Percentiles rank a stretch among this genome's conserved stretches.
phyloP scores from a whole-genome alignment of 1,140 invertebrate species.

The Papilio glaucus region DNA sequence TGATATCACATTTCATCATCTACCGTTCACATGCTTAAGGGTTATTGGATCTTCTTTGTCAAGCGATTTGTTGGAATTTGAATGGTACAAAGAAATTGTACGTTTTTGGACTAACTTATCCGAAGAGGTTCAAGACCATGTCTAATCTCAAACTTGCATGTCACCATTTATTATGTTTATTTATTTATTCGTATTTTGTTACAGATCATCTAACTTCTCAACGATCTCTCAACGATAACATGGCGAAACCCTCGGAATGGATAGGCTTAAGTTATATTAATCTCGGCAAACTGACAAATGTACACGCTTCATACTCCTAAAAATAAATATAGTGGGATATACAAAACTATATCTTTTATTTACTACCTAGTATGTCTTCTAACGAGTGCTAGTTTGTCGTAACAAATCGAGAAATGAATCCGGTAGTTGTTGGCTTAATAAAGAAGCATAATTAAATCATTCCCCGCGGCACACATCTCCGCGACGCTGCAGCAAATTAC shows the following conservation, averaged over 20 bases:
- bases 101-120: no score
- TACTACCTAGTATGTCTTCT: background rate
- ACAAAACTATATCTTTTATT: constrained; percentile 38
- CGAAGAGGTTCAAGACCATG: background rate
- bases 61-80: no score
- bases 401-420: background rate
- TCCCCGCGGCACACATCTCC: constrained; percentile 3
- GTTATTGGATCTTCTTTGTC: no score
- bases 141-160: background rate
- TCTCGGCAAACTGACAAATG: constrained; percentile 57
- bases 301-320: constrained; percentile 54
- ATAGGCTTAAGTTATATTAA: constrained; percentile 45
- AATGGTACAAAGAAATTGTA: no score
- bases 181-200: constrained; percentile 36
- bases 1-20: no score
- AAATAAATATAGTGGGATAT: constrained; percentile 65
- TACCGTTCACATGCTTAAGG: no score
- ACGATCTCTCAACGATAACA: constrained; percentile 50
- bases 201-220: constrained; percentile 41
- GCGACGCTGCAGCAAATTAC: constrained; percentile 46
- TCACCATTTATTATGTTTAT: background rate
- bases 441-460: constrained; percentile 33
- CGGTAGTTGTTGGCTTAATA: constrained; percentile 3
- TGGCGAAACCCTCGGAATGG: constrained; percentile 44
- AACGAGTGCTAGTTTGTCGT: background rate